Percentiles rank a stretch among this genome's conserved stretches.
phyloP scores from a whole-genome alignment of 2,797 vertebrate genomes.

The Rallus crepitans region DNA sequence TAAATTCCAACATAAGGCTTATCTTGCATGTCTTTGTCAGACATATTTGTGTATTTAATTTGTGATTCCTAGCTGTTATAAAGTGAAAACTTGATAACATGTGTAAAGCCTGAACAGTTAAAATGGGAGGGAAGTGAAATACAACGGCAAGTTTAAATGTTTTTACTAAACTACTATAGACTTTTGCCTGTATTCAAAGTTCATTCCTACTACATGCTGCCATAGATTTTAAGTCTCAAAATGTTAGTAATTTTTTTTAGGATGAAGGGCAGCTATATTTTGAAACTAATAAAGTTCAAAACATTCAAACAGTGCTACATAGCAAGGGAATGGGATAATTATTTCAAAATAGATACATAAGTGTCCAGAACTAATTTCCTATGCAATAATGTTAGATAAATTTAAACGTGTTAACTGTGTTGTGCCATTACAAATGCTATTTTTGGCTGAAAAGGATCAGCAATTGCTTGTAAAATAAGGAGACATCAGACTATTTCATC shows the following conservation, averaged over 20 bases:
- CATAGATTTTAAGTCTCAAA: neutral
- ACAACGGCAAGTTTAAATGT: neutral
- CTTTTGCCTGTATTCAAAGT: neutral
- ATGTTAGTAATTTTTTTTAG: too few relatives aligned
- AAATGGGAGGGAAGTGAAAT: neutral
- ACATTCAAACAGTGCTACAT: neutral
- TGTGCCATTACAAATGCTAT: neutral
- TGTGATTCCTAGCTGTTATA: neutral
- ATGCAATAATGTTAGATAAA: constrained; percentile 12
- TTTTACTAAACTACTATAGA: neutral
- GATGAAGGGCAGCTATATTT: neutral
- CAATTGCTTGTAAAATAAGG: constrained; percentile 1
- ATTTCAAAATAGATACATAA: neutral
- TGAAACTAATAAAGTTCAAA: neutral
- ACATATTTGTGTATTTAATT: neutral
- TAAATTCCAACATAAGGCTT: neutral
- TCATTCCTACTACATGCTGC: neutral
- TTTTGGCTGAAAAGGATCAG: constrained; percentile 12
- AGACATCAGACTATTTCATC: neutral
- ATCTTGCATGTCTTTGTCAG: neutral
- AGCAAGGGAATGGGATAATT: neutral
- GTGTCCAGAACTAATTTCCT: too few relatives aligned
- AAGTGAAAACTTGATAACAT: neutral
- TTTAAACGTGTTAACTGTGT: constrained; percentile 5
- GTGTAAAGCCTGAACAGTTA: neutral